These are phyloP conservation scores for Brachirus orientalis DNA, from an alignment of 2,113 vertebrate species.

Conservation along the genomic window DNA sequence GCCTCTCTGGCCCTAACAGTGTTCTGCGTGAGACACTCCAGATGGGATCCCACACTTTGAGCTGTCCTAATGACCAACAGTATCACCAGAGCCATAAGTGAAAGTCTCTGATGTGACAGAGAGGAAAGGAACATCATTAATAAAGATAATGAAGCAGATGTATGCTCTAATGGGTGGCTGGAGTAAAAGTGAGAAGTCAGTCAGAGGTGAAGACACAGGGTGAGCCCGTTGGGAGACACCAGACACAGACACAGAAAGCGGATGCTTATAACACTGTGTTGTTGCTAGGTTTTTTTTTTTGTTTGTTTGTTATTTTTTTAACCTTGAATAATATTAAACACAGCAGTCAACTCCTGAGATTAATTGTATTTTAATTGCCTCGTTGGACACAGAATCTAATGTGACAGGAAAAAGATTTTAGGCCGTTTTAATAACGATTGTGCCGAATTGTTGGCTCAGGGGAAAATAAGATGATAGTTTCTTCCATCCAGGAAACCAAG, in stretches of 20 bases:
- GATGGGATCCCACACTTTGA: constrained; percentile 74
- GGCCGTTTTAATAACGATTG: neutral
- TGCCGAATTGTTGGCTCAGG: neutral
- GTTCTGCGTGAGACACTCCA: constrained; percentile 75
- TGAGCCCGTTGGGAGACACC: too few relatives aligned
- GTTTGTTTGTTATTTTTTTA: constrained; percentile 44
- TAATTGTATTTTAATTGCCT: constrained; percentile 13
- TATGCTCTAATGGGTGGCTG: constrained; percentile 62
- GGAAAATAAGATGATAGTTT: neutral
- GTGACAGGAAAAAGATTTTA: constrained; percentile 21
- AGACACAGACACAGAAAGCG: constrained; percentile 60
- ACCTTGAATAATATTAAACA: constrained; percentile 53
- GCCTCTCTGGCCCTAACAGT: constrained; percentile 54
- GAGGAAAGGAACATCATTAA: constrained; percentile 72
- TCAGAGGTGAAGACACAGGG: constrained; percentile 53
- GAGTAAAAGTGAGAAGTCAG: constrained; percentile 55
- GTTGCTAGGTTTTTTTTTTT: too few relatives aligned
- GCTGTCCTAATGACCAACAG: constrained; percentile 66
- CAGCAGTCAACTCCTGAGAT: constrained; percentile 31
- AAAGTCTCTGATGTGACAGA: constrained; percentile 73
- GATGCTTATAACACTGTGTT: constrained; percentile 37
- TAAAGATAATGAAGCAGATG: constrained; percentile 77
- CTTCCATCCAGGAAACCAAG: too few relatives aligned
- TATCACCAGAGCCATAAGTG: constrained; percentile 60
- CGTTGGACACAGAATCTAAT: constrained; percentile 10